Evolutionary conservation across 2,113 vertebrate species (phyloP).

Genomic region (Cynocephalus volans): DNA sequence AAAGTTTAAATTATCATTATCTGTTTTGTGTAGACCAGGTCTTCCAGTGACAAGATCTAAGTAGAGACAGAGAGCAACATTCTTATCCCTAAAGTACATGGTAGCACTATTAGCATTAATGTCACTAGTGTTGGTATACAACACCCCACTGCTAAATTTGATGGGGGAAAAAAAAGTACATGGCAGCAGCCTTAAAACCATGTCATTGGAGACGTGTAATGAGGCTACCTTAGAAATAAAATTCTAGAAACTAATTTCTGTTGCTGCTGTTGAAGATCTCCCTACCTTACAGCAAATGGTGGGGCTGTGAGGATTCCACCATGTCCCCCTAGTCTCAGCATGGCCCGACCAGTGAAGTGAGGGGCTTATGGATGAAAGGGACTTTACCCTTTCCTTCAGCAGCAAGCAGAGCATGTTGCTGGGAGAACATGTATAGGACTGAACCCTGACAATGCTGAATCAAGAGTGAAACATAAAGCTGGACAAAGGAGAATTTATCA

Average conservation of each 20-base stretch:
- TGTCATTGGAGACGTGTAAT: neutral
- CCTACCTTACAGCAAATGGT: neutral
- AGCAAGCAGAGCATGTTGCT: neutral
- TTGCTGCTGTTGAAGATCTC: neutral
- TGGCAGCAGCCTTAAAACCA: neutral
- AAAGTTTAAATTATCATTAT: conserved; percentile 30
- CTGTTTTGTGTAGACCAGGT: neutral
- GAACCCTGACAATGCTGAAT: neutral
- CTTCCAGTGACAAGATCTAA: neutral
- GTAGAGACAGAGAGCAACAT: neutral
- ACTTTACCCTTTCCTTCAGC: neutral
- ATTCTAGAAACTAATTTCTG: neutral
- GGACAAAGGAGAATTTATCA: neutral
- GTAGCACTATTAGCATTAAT: neutral
- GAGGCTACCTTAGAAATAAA: neutral
- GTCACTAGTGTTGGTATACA: too few species aligned
- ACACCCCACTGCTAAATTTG: too few species aligned
- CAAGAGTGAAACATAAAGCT: neutral
- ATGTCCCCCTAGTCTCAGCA: neutral
- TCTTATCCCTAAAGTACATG: neutral
- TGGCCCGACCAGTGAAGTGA: neutral
- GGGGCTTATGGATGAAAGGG: neutral
- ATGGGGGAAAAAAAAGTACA: neutral
- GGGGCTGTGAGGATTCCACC: neutral
- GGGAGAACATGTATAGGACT: neutral